Base-by-base conservation (phyloP, 2,113 vertebrate genomes). In the Charadrius vociferus region DNA sequence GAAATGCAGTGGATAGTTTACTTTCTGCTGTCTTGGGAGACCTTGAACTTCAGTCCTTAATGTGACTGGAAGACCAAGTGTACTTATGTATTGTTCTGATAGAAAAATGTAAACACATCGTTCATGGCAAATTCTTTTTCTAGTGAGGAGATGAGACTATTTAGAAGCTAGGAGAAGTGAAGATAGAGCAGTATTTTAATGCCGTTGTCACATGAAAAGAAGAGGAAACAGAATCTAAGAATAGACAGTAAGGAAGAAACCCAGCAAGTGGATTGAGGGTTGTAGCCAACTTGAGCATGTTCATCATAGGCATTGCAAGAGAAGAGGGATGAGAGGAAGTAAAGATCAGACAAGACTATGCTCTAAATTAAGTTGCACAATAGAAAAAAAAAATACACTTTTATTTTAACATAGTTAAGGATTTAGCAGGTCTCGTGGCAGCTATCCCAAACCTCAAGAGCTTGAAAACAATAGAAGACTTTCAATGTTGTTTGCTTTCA, bases 191-290 rank as follows among this genome's bases (percentile, higher is more conserved):
- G 29, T 85, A 89, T 88, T 81, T 65, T 75, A 82, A 45, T 68
- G 30, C 43, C 0, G 0, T 55, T 85, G 36, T 56, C 56, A 32
- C 36, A 45, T 24, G 32, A 75, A 47, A 68, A 65, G 30, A 67
- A 29, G n/a, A 81, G 24, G 41, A 90, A 82, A 39, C 9, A 29
- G 17, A 80, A 55, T 79, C 36, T 65, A 75, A 89, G 16, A 79
- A 78, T 5, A 63, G n/a, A 15, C 34, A 61, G 17, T 58, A 77
- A 66, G 36, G 53, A 89, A 55, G 71, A 81, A 81, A 78, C 73
- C 2, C 0, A 6, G 7, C 0, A 1, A 66, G 50, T 90, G 30
- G 22, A 52, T n/a, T 91, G 61, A 82, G 29, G 32, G 16, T 27
- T 82, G 41, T 93, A 72, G n/a, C 23, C 21, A 36, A 73, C 6